Evolutionary conservation across 2,797 vertebrate species (phyloP).

Genomic region (Saxicola maurus): DNA sequence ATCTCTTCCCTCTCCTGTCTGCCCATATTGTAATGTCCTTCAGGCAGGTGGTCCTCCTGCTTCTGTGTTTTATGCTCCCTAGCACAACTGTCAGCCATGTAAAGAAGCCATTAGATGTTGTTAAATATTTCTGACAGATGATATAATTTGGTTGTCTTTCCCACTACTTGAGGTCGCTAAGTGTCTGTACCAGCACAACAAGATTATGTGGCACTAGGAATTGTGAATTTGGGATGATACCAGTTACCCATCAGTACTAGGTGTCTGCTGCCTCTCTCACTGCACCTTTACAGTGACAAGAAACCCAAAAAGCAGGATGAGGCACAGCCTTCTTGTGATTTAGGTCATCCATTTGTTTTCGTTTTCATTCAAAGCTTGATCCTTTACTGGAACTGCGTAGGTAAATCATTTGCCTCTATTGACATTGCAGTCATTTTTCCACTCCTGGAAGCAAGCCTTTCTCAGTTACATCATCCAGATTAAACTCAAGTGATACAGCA

Average conservation of each 20-base stretch:
- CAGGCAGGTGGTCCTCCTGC: background rate
- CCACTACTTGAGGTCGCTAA: background rate
- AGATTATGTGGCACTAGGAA: background rate
- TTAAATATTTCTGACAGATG: background rate
- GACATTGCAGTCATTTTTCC: constrained; percentile 7
- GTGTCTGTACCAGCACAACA: background rate
- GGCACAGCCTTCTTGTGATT: background rate
- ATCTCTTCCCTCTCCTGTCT: background rate
- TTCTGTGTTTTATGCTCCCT: background rate
- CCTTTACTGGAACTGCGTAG: background rate
- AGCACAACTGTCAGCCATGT: background rate
- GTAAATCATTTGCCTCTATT: constrained; percentile 18
- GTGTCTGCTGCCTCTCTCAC: background rate
- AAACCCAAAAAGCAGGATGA: background rate
- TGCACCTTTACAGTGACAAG: background rate
- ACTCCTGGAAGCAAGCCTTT: constrained; percentile 20
- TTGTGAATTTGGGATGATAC: background rate
- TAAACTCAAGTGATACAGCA: background rate
- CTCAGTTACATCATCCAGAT: background rate
- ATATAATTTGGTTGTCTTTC: background rate
- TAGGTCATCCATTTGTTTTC: constrained; percentile 14
- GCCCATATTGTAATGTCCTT: background rate
- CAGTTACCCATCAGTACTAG: background rate
- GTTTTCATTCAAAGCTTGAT: background rate
- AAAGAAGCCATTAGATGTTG: background rate